Evolutionary conservation across 2,113 vertebrate species (phyloP), one percentile per base, ranked within the genome.

Genomic region (Amazona vittata): DNA sequence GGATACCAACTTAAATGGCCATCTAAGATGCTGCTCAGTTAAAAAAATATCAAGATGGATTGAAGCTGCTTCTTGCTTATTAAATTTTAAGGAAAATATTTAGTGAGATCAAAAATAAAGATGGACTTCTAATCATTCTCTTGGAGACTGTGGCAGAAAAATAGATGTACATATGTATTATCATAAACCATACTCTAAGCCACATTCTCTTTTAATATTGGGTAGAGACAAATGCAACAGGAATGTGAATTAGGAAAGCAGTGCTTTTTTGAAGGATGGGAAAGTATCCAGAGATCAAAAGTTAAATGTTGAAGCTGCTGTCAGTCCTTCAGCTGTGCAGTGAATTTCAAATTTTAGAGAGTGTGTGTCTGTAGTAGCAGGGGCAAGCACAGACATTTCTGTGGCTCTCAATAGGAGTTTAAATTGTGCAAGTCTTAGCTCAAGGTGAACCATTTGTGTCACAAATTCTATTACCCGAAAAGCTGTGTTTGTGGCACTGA

Each of bases 271-370:
- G 74, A 90, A 89, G 41, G 57, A 71, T 82, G 65, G 57, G 37
- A 90, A 87, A 95, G 92, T 67, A 76, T 52, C 52, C 39, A 65
- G 82, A 94, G 65, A 86, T 89, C 89, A 91, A 83, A 96, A 97
- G 65, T 91, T 87, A 89, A 96, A 89, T 25, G 46, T 35, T 77
- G 92, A 95, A 90, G 74, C 74, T 86, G 24, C 82, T 85, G 67
- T 76, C 79, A 81, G 67, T 65, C 41, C 41, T 69, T 94, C 18
- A 46, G 31, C 59, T 93, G 65, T 83, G 67, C 76, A 84, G 47
- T 62, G 90, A 89, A 95, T 93, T 83, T 90, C 53, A 93, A 4
- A 80, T 84, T 95, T 84, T 88, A 90, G 60, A 37, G 15, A 21
- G 24, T 12, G 33, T 13, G 13, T 57, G 22, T 9, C 6, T 10